Evolutionary conservation across 1,140 invertebrate species (phyloP), one percentile per base, ranked within the genome.

Genomic region (Tachypleus tridentatus): DNA sequence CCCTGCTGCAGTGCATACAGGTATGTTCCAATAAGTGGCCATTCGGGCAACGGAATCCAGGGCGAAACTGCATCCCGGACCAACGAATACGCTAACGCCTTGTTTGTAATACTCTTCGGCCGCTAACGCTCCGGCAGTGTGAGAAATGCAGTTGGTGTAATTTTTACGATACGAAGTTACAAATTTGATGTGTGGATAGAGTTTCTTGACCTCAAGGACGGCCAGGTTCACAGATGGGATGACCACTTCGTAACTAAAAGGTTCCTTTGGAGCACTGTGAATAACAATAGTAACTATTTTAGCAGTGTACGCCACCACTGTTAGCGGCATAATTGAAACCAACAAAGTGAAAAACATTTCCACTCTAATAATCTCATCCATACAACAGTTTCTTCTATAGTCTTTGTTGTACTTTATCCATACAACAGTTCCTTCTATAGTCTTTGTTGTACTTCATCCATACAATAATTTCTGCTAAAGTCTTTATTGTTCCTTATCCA

Each of bases 41-140:
- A 92, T 77, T 58, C 87, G 78, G 4, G 88, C 89, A 10, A 91
- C 88, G 3, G 88, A 87, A 73, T 91, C 88, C 60, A 93, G 73
- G 8, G 89, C 89, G 73, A 90, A 90, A 5, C 87, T 85, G 74
- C 89, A 93, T 11, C 49, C 70, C 0, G 64, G 67, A 3, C 62
- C 67, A n/a, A 71, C 63, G 51, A 69, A 69, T 49, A 51, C 66
- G 9, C 51, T 64, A 9, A 70, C 69, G 7, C 53, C 51, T n/a
- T 69, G 50, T 11, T 49, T 49, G 57, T 71, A 71, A 60, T 72
- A 71, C 51, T 66, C 64, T 59, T 71, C 70, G 48, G 70, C 70
- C 3, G 70, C 70, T 50, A 68, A 52, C 4, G 61, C 67, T 7
- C 64, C 67, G 3, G 64, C 57, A 5, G 54, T 52, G 57, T 69